Base-by-base conservation (phyloP, 2,113 vertebrate species). In the Plestiodon gilberti region DNA sequence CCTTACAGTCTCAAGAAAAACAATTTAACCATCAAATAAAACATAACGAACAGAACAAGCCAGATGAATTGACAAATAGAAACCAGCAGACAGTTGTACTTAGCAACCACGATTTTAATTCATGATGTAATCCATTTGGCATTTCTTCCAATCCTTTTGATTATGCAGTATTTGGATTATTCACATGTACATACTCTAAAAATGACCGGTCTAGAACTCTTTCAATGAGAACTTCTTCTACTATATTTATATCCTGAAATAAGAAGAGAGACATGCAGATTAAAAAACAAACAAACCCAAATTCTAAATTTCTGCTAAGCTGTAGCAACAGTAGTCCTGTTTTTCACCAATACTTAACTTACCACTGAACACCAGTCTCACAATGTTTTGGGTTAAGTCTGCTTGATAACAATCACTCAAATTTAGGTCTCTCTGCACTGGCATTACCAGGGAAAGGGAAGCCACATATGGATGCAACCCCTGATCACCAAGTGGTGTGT, bases 221-320 rank as follows among this genome's bases (percentile, higher is more conserved):
- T 92, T 93, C 93, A 89, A 92, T 88, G 89, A 95, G 89, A 88
- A 90, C 87, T 91, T 95, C 92, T 89, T 95, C 94, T 82, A 94
- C 83, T 85, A 90, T 92, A 84, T 94, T 91, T 92, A 95, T 94
- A 76, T 94, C 93, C 93, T 95, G 84, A 35, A 91, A 94, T 8
- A 92, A 89, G 74, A 82, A 70, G 9, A 81, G 67, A 85, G 90
- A 28, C 35, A 87, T 61, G 20, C 52, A 89, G 6, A 28, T 64
- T 67, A 33, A 55, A 90, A n/a, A n/a, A 43, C 64, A 40, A 65
- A 14, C 13, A 55, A 61, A 61, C 17, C 43, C 43, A 67, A 57
- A 80, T 8, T 48, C 25, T 43, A 78, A 35, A 38, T 52, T 75
- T 15, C 30, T 65, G 15, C 6, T 81, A 52, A 81, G 69, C 69